Base-by-base conservation (phyloP, 2,888 invertebrate genomes). In the Serripes groenlandicus region DNA sequence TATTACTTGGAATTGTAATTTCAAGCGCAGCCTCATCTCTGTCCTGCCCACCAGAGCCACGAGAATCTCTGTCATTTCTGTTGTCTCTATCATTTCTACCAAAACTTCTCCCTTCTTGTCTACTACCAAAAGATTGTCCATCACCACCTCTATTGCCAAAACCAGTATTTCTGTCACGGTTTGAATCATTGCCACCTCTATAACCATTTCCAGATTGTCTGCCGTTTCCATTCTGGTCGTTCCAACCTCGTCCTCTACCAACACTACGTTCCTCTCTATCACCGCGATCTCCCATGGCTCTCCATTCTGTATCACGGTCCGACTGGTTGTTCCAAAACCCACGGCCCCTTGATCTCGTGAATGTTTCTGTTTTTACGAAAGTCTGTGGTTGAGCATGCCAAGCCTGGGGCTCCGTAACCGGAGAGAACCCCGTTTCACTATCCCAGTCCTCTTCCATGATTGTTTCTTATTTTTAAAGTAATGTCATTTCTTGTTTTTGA, bases 371-470 rank as follows among this genome's bases (percentile, higher is more conserved):
- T 66, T 66, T 9, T 3, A 42, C 18, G 15, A 66, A 34, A 32
- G 34, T 23, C 1, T 56, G 34, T 34, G 66, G 15, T 26, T 66
- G 26, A 7, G 18, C 15, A 7, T 70, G 70, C 70, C 70, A 70
- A 30, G 49, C 7, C 28, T 70, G n/a, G 11, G 70, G 70, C 15
- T 70, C 28, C n/a, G 35, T 35, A 15, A 75, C 60, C 4, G 71
- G 77, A 1, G 80, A 68, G 71, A 42, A 73, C 0, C 66, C 73
- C 7, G 79, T 75, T 32, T 75, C 78, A 66, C 72, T 71, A 35
- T 84, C 84, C 84, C 84, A 84, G 49, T 84, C 84, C 66, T 84
- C 84, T 42, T 78, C 84, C 83, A 83, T 80, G 28, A 9, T 60
- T 30, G 7, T 5, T 49, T 49, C 18, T n/a, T n/a, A n/a, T n/a